Base-by-base conservation (phyloP, 1,140 invertebrate genomes). In the Vanessa tameamea region DNA sequence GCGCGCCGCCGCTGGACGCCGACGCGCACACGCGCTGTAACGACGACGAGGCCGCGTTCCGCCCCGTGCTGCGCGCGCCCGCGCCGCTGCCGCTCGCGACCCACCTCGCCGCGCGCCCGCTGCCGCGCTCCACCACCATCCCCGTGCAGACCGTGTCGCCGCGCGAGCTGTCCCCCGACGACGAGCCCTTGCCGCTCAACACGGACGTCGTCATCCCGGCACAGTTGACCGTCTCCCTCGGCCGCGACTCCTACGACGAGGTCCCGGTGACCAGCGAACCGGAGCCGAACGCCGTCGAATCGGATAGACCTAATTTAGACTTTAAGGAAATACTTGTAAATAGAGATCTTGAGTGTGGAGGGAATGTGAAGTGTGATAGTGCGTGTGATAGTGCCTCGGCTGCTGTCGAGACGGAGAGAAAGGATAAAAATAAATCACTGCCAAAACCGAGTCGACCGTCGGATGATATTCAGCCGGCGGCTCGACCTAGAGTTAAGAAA, bases 41-140 rank as follows among this genome's bases (percentile, higher is more conserved):
- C 85, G 94, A 93, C 76, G 95, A 95, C 86, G 95, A 95, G 88
- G 92, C 93, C 12, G 85, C 94, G 5, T 95, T 95, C 82, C 91
- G 95, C 12, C 94, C 94, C 4, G 93, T 95, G 50, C 93, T 95
- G 74, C 76, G 91, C 91, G 13, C 82, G 87, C 61, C 86, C 69
- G 77, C 84, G 43, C 75, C 84, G 43, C 82, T 84, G 59, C 68
- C 87, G 15, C 82, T 89, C 87, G 48, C 77, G 72, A 55, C 78
- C 75, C 77, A 88, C 86, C 74, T 76, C 64, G 57, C 72, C 51
- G 26, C 74, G 57, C 73, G 70, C 51, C 82, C 87, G 3, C 84
- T 92, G 64, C 91, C 92, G 16, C 73, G 77, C 64, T 78, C 77
- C 76, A 91, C 91, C 72, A 87, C 88, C 73, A 88, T 93, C 74